phyloP scores from a whole-genome alignment of 2,888 invertebrate species.

The Netelia melanura region DNA sequence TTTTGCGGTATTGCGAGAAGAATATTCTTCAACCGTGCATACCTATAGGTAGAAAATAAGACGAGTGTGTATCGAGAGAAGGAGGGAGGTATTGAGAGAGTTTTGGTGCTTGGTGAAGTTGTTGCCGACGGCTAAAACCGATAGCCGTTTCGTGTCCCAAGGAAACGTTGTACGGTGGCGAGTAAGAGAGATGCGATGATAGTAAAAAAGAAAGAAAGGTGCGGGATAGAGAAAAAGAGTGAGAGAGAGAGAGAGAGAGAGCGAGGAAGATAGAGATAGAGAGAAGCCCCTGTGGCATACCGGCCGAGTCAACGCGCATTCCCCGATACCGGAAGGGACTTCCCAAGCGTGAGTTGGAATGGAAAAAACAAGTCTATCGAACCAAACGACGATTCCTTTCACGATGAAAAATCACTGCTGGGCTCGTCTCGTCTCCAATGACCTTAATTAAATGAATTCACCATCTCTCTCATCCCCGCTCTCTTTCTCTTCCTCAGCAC shows the following conservation, averaged over 20 bases:
- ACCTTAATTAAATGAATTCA: too few species aligned
- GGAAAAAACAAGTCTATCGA: slow-evolving; percentile 18
- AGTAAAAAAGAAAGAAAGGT: too few species aligned
- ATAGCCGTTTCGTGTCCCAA: not conserved
- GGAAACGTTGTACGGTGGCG: not conserved
- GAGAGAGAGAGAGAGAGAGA: not conserved
- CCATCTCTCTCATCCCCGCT: too few species aligned
- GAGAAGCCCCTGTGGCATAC: slow-evolving; percentile 44
- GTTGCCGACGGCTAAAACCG: slow-evolving; percentile 7
- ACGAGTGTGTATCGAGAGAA: not conserved
- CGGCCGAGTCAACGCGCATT: slow-evolving; percentile 63
- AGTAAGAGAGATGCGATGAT: not conserved
- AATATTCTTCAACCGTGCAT: not conserved
- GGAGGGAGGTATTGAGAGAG: not conserved
- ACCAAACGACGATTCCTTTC: not conserved
- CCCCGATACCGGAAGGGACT: slow-evolving; percentile 57
- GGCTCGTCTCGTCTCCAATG: too few species aligned
- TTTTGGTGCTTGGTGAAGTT: not conserved
- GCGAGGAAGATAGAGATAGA: not conserved
- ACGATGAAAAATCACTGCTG: not conserved
- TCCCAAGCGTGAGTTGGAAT: slow-evolving; percentile 34
- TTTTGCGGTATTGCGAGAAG: not conserved
- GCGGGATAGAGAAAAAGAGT: slow-evolving; percentile 18
- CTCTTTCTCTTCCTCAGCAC: too few species aligned
- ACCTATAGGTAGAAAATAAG: not conserved